Percentiles rank a stretch among this genome's conserved stretches.
Conservation (phyloP, 2,113 vertebrate species). For the Vulpes ferrilata region DNA sequence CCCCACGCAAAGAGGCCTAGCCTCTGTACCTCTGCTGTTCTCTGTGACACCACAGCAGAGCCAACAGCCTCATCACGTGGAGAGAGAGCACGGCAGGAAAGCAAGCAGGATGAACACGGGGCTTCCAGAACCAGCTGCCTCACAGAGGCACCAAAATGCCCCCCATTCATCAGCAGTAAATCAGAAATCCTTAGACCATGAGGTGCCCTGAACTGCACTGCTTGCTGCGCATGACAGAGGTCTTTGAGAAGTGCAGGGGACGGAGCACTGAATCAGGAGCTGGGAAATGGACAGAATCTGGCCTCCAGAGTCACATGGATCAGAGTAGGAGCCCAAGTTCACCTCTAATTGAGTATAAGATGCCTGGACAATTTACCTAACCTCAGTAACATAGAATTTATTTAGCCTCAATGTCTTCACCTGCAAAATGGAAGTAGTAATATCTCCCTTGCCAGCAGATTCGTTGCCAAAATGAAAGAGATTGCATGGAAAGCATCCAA, state of each 20-base stretch:
- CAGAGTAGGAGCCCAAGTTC: not conserved
- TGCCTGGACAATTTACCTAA: not conserved
- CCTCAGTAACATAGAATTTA: not conserved
- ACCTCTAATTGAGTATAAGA: not conserved
- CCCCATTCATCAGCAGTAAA: not conserved
- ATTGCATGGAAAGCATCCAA: not conserved
- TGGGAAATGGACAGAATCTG: not conserved
- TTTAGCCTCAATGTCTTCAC: not conserved
- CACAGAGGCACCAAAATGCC: not conserved
- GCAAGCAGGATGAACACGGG: rapidly evolving
- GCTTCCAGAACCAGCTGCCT: not conserved
- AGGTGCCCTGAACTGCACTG: not conserved
- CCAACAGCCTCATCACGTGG: rapidly evolving
- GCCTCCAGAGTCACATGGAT: not conserved
- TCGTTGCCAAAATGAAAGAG: not conserved
- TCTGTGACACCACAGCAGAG: not conserved
- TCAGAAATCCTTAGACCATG: not conserved
- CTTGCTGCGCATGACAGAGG: rapidly evolving
- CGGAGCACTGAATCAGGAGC: not conserved
- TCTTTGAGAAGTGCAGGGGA: not conserved
- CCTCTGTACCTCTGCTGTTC: not conserved
- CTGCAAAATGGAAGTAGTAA: not conserved
- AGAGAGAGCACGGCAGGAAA: not conserved
- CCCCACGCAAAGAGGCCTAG: not conserved
- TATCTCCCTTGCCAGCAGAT: not conserved